phyloP scores from a whole-genome alignment of 2,888 invertebrate genomes.

The Rotaria macrura region DNA sequence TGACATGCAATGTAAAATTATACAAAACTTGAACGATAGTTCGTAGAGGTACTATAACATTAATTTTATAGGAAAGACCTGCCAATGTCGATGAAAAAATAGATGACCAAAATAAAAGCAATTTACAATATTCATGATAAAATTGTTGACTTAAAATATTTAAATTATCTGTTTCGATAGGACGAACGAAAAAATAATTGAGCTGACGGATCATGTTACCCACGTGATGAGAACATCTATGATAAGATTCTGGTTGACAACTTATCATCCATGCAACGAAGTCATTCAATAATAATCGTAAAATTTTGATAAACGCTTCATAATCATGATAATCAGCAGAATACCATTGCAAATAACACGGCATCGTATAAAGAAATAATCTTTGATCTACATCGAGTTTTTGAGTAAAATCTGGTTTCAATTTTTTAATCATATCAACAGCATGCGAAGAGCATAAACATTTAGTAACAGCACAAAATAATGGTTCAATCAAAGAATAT shows the following conservation, averaged over 20 bases:
- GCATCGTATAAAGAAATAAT: too few species aligned
- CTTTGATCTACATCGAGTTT: too few species aligned
- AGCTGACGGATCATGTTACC: background rate
- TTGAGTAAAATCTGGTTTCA: too few species aligned
- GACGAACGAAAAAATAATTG: background rate
- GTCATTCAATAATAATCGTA: background rate
- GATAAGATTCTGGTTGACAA: background rate
- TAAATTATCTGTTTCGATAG: background rate
- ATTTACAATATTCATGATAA: background rate
- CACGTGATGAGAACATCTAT: background rate
- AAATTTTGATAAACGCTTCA: too few species aligned
- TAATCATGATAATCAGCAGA: too few species aligned
- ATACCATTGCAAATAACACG: too few species aligned
- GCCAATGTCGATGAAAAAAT: background rate
- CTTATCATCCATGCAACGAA: background rate
- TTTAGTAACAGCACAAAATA: too few species aligned
- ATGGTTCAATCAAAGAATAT: too few species aligned
- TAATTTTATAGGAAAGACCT: background rate
- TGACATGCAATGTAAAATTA: background rate
- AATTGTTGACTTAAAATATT: background rate
- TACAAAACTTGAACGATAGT: background rate
- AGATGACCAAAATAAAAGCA: background rate
- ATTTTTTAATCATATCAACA: too few species aligned
- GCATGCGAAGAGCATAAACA: too few species aligned
- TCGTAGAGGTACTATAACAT: background rate